phyloP scores from a whole-genome alignment of 2,797 vertebrate genomes.

The Australoheros facetus region DNA sequence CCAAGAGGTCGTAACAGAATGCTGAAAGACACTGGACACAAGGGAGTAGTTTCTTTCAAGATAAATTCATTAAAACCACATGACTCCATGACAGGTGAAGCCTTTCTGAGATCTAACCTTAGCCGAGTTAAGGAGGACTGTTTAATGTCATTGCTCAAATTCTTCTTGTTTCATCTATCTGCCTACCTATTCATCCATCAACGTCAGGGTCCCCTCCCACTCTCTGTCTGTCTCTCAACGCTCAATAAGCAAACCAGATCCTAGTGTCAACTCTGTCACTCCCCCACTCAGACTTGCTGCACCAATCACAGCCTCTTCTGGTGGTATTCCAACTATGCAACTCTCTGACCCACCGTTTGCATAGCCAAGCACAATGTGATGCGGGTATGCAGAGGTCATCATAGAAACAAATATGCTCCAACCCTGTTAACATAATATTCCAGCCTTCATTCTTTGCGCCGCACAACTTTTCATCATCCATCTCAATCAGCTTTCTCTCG shows the following conservation, averaged over 20 bases:
- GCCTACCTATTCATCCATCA: constrained; percentile 68
- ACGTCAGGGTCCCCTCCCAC: constrained; percentile 61
- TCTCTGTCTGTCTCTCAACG: constrained; percentile 71
- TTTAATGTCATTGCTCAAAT: constrained; percentile 34
- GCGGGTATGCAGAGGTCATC: constrained; percentile 49
- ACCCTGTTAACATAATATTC: constrained; percentile 69
- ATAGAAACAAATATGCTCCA: constrained; percentile 65
- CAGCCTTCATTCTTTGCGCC: constrained; percentile 43
- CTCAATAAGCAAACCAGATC: constrained; percentile 80
- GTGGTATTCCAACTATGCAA: constrained; percentile 79
- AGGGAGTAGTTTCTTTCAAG: constrained; percentile 32
- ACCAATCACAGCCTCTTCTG: constrained; percentile 70
- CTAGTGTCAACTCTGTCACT: constrained; percentile 60
- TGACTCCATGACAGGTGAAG: constrained; percentile 9
- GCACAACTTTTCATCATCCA: constrained; percentile 65
- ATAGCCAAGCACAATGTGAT: constrained; percentile 51
- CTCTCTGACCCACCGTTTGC: constrained; percentile 68
- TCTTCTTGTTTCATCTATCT: constrained; percentile 50
- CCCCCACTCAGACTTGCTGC: constrained; percentile 43
- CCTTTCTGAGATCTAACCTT: not conserved
- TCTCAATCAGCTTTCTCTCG: constrained; percentile 66
- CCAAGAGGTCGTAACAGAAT: constrained; percentile 29
- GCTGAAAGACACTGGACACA: constrained; percentile 33
- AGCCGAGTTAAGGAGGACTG: constrained; percentile 40
- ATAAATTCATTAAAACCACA: constrained; percentile 29